A percentile compares a stretch with the other conserved stretches of the same genome.
These are phyloP conservation scores for Sebastes ruberrimus DNA, from an alignment of 2,797 vertebrate genomes.

Conservation along the genomic window DNA sequence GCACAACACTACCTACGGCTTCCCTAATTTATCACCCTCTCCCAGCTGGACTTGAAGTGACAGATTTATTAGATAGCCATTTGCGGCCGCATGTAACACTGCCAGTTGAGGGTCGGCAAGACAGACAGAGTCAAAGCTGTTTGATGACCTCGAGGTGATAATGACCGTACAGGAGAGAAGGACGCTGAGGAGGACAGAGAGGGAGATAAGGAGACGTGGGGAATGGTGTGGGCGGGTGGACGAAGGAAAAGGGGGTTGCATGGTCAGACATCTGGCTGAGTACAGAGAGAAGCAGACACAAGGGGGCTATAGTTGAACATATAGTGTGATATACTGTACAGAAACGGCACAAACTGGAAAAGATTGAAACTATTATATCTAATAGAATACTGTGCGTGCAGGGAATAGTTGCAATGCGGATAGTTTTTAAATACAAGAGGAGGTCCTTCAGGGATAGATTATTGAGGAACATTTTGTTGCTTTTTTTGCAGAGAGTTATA, in stretches of 20 bases:
- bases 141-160: constrained; percentile 75
- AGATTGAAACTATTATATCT: background rate
- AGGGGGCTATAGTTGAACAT: background rate
- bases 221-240: constrained; percentile 33
- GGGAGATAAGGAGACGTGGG: constrained; percentile 54
- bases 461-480: background rate
- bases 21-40: constrained; percentile 64
- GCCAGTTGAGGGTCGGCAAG: constrained; percentile 53
- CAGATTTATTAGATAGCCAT: constrained; percentile 77
- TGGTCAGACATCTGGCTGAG: constrained; percentile 25
- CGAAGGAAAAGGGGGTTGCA: constrained; percentile 8
- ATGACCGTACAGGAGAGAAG: constrained; percentile 63
- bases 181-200: constrained; percentile 63
- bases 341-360: background rate
- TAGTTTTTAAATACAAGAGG: constrained; percentile 1
- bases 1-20: constrained; percentile 31
- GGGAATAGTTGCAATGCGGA: background rate
- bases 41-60: constrained; percentile 72
- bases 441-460: background rate
- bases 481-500: background rate
- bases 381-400: background rate
- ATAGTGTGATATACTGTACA: background rate
- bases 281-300: background rate
- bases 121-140: constrained; percentile 67
- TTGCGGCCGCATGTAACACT: constrained; percentile 53